phyloP scores from a whole-genome alignment of 2,113 vertebrate genomes.

The Elaphurus davidianus region DNA sequence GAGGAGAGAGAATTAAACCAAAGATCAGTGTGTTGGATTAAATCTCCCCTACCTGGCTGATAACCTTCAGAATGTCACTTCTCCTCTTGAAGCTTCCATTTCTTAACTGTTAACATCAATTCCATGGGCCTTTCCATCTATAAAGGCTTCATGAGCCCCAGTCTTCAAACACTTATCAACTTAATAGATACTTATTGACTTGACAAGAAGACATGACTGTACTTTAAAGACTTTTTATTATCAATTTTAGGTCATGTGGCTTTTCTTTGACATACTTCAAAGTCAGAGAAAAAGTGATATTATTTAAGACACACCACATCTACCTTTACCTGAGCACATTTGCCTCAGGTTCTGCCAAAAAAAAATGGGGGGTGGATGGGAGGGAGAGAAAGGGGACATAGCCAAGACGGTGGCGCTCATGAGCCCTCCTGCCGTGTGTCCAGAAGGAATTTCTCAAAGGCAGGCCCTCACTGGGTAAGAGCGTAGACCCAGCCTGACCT shows the following conservation, averaged over 20 bases:
- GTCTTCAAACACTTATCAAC: not conserved
- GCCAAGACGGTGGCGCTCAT: not conserved
- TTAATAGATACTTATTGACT: not conserved
- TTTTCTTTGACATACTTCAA: not conserved
- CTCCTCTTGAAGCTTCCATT: not conserved
- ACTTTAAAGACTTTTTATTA: not conserved
- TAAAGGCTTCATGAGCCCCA: not conserved
- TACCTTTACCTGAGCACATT: not conserved
- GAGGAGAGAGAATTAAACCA: not conserved
- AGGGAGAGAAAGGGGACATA: not conserved
- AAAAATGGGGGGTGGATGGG: fast-evolving
- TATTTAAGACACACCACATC: not conserved
- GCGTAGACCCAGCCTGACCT: not conserved
- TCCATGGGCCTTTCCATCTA: not conserved
- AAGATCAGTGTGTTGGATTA: not conserved
- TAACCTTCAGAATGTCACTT: not conserved
- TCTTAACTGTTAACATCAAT: not conserved
- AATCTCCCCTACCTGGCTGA: not conserved
- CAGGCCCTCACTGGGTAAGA: not conserved
- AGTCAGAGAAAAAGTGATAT: not conserved
- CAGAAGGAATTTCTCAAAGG: not conserved
- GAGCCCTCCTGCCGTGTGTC: not conserved
- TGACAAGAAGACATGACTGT: not conserved
- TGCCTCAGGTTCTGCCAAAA: not conserved
- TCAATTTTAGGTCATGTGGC: not conserved